Base-by-base conservation (phyloP, 2,113 vertebrate species). In the Platysternon megacephalum region DNA sequence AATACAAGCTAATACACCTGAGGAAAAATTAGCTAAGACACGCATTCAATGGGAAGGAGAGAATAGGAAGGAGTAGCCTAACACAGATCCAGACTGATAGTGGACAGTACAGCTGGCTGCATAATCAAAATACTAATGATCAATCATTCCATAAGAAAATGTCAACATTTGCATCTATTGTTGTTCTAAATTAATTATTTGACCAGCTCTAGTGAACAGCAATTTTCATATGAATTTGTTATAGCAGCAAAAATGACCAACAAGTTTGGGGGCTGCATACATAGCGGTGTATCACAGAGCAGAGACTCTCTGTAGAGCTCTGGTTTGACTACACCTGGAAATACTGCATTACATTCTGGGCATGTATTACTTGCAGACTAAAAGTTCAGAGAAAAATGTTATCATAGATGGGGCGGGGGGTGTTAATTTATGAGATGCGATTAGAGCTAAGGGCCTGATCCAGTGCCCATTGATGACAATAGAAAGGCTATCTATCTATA, bases 61-160 rank as follows among this genome's bases (percentile, higher is more conserved):
- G 82, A 68, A 84, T 6, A 65, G 61, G 8, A 91, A 91, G 91
- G 88, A n/a, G 2, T 90, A 6, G 28, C 52, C 1, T 86, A 81
- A 81, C 1, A 68, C 39, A 82, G 19, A 35, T 53, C 32, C 22
- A 79, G 55, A 48, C 5, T 83, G 19, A 7, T 84, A 2, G 19
- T 92, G 48, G 82, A 92, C 35, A 88, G 26, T 51, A 91, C 87
- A 90, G 19, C 12, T 91, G 42, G 53, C 42, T 74, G 78, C 87
- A 89, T 90, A 79, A 12, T 85, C 49, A 93, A 96, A 95, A 91
- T 79, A 86, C 2, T 79, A 65, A 56, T 88, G 86, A 85, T 49
- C 89, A 96, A 93, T 86, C 84, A 44, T 35, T 5, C n/a, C 51
- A 61, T 32, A 79, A 93, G 87, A 81, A 94, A 94, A 89, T 88